Evolutionary conservation across 1,140 invertebrate genomes (phyloP).

Genomic region (Dendroctonus ponderosae): DNA sequence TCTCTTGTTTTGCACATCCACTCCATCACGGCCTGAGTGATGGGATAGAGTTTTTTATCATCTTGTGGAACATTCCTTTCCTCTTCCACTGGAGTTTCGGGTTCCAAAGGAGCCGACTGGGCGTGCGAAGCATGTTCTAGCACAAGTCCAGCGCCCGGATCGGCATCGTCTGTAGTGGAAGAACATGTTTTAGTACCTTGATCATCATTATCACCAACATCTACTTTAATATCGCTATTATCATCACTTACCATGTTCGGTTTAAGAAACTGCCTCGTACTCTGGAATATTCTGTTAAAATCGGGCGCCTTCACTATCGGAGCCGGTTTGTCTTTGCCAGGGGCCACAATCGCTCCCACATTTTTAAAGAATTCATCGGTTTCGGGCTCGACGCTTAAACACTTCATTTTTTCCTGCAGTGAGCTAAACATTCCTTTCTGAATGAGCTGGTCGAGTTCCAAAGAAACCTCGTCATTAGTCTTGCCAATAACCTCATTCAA

Average conservation of each 20-base stretch:
- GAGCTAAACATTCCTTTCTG: constrained; percentile 47
- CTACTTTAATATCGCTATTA: constrained; percentile 24
- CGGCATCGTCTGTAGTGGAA: constrained; percentile 32
- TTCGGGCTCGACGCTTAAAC: constrained; percentile 41
- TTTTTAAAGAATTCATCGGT: constrained; percentile 45
- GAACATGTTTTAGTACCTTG: constrained; percentile 30
- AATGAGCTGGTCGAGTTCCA: constrained; percentile 48
- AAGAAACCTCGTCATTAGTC: constrained; percentile 48
- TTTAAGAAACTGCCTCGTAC: constrained; percentile 39
- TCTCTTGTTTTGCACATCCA: constrained; percentile 49
- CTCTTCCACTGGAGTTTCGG: constrained; percentile 20
- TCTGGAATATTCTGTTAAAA: constrained; percentile 39
- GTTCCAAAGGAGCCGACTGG: constrained; percentile 5
- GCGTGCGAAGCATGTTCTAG: constrained; percentile 32
- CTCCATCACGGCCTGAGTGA: constrained; percentile 48
- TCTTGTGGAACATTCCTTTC: constrained; percentile 7
- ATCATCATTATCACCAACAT: constrained; percentile 16
- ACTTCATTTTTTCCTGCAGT: constrained; percentile 46
- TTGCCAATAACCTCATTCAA: constrained; percentile 32
- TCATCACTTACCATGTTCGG: constrained; percentile 36
- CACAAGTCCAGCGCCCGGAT: constrained; percentile 41
- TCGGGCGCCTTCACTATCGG: constrained; percentile 36
- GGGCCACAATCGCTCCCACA: constrained; percentile 14
- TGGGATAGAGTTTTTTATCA: constrained; percentile 42
- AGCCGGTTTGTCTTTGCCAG: constrained; percentile 4